A percentile compares a stretch with the other conserved stretches of the same genome.
phyloP scores from a whole-genome alignment of 2,888 invertebrate species.

The Incurvaria masculella region DNA sequence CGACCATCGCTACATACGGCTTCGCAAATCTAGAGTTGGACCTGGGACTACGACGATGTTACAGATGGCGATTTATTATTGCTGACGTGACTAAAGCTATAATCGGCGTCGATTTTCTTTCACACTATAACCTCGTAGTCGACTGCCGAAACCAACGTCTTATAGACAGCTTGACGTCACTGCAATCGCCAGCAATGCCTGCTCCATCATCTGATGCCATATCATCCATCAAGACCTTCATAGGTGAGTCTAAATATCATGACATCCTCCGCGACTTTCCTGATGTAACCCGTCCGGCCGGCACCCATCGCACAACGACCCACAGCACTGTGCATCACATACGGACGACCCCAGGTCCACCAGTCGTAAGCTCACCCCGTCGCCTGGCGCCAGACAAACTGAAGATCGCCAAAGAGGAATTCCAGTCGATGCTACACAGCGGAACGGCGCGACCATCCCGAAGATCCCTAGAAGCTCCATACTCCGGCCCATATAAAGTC shows the following conservation, averaged over 20 bases:
- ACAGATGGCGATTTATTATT: slow-evolving; percentile 20
- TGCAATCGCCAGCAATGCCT: too few relatives aligned
- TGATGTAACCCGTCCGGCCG: too few relatives aligned
- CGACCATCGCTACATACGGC: slow-evolving; percentile 19
- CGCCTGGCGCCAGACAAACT: slow-evolving; percentile 12
- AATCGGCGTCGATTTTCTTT: slow-evolving; percentile 21
- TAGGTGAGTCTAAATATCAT: too few relatives aligned
- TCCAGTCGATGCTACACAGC: too few relatives aligned
- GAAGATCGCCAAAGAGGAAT: slow-evolving; percentile 9
- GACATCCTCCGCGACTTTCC: too few relatives aligned
- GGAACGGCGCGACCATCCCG: too few relatives aligned
- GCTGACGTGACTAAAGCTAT: slow-evolving; percentile 21
- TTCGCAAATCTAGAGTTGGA: slow-evolving; percentile 12
- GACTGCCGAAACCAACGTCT: slow-evolving; percentile 16
- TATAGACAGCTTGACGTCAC: slow-evolving; percentile 1
- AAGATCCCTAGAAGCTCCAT: too few relatives aligned
- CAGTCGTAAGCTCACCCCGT: slow-evolving; percentile 10
- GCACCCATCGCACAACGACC: slow-evolving; percentile 10
- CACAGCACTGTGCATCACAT: slow-evolving; percentile 15
- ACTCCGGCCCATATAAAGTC: too few relatives aligned
- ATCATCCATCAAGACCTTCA: too few relatives aligned
- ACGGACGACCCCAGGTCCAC: slow-evolving; percentile 16
- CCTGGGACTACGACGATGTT: slow-evolving; percentile 19
- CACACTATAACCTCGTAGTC: slow-evolving; percentile 17
- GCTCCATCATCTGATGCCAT: too few relatives aligned